Evolutionary conservation across 2,888 invertebrate genomes (phyloP).

Genomic region (Carabus problematicus): DNA sequence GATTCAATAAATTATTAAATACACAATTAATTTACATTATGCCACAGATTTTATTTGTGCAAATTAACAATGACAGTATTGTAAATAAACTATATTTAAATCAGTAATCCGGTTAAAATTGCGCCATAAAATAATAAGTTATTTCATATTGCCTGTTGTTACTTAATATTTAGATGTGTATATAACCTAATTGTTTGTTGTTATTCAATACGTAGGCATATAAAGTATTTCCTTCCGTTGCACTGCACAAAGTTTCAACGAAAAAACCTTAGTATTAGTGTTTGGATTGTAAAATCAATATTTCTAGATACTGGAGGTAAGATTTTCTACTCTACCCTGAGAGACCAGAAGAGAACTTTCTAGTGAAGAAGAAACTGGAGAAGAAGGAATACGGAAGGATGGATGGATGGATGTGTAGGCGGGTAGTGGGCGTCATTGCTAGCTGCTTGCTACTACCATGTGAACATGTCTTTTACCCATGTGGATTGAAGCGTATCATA

Average conservation of each 20-base stretch:
- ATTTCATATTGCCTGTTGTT: too few species aligned
- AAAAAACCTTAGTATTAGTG: neutral
- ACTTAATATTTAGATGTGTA: too few species aligned
- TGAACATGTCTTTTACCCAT: conserved; percentile 45
- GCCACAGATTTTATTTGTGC: too few species aligned
- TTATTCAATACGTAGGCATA: neutral
- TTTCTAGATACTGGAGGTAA: conserved; percentile 27
- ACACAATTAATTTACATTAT: too few species aligned
- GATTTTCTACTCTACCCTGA: neutral
- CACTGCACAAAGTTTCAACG: neutral
- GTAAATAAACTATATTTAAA: too few species aligned
- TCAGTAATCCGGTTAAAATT: too few species aligned
- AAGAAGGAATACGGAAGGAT: neutral
- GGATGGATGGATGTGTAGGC: conserved; percentile 3
- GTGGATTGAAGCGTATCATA: conserved; percentile 54
- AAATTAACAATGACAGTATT: too few species aligned
- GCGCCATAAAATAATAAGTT: too few species aligned
- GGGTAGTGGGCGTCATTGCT: conserved; percentile 20
- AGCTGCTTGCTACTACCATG: conserved; percentile 19
- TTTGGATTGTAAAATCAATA: conserved; percentile 37
- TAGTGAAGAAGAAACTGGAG: neutral
- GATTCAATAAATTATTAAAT: too few species aligned
- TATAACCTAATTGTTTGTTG: neutral
- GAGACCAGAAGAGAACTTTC: conserved; percentile 17
- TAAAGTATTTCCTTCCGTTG: neutral